phyloP scores from a whole-genome alignment of 2,797 vertebrate species.

The Brachymystax lenok region DNA sequence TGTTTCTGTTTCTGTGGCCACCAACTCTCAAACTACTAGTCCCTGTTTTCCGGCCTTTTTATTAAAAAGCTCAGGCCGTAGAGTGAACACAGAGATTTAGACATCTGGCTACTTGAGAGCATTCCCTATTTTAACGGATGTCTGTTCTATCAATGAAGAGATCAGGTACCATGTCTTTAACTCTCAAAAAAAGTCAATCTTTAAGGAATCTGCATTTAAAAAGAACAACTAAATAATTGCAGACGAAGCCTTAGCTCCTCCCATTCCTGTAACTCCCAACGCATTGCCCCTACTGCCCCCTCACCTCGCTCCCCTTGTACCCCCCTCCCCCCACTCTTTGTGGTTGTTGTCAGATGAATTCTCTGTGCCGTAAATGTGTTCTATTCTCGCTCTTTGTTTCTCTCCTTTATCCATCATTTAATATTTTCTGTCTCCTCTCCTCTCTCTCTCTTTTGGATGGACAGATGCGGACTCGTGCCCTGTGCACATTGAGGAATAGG shows the following conservation, averaged over 20 bases:
- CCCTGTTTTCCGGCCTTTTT: background rate
- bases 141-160: background rate
- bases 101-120: background rate
- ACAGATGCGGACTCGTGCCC: conserved; percentile 93
- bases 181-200: background rate
- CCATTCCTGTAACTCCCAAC: conserved; percentile 5
- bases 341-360: conserved; percentile 66
- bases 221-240: background rate
- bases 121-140: background rate
- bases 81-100: background rate
- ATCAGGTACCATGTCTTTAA: background rate
- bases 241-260: background rate
- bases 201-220: background rate
- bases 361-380: conserved; percentile 74
- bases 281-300: conserved; percentile 25
- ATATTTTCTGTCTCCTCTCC: conserved; percentile 43
- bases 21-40: background rate
- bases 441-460: conserved; percentile 72
- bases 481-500: conserved; percentile 95
- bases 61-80: background rate
- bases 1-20: too few species aligned
- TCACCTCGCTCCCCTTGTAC: conserved; percentile 23
- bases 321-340: conserved; percentile 51
- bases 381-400: conserved; percentile 68
- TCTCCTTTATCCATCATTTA: conserved; percentile 43